A percentile compares a stretch with the other conserved stretches of the same genome.
phyloP scores from a whole-genome alignment of 2,113 vertebrate genomes.

The Peromyscus polionotus region DNA sequence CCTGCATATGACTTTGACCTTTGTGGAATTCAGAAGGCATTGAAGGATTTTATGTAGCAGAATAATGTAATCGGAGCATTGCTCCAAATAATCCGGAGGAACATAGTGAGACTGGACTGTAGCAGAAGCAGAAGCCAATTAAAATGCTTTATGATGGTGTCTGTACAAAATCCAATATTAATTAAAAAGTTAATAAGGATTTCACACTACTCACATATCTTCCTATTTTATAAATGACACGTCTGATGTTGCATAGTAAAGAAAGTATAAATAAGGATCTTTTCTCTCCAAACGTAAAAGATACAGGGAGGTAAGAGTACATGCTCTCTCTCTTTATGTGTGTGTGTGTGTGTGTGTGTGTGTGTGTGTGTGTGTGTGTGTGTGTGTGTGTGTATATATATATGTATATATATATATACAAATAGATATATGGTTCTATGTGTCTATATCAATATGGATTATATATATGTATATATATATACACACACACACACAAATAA shows the following conservation, averaged over 20 bases:
- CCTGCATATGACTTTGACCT: background rate
- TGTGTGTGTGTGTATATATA: background rate
- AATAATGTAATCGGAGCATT: background rate
- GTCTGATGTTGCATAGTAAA: background rate
- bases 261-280: constrained; percentile 24
- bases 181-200: background rate
- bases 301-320: background rate
- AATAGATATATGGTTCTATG: background rate
- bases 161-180: constrained; percentile 1
- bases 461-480: background rate
- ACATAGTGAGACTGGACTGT: background rate
- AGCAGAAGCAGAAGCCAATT: background rate
- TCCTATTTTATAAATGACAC: background rate
- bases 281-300: constrained; percentile 2
- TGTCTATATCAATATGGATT: background rate
- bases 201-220: background rate
- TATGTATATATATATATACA: background rate
- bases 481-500: background rate
- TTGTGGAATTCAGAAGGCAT: background rate
- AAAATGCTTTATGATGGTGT: constrained; percentile 7
- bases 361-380: background rate
- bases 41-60: background rate
- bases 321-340: background rate
- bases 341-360: background rate
- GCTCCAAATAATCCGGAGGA: background rate